These are phyloP conservation scores for Bombus terrestris DNA, from an alignment of 1,140 invertebrate genomes.

Conservation along the genomic window DNA sequence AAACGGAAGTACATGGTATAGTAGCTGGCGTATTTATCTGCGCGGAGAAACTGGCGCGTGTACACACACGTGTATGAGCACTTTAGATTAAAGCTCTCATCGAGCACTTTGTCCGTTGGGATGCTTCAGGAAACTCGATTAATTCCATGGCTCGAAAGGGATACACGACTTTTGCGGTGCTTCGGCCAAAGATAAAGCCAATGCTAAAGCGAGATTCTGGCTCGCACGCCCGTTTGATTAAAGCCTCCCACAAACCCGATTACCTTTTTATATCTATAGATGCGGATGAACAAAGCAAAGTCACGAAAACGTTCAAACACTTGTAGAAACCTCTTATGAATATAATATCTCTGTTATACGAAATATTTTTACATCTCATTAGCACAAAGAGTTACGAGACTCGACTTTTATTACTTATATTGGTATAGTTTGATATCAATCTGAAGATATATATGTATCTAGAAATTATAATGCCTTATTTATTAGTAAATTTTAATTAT, in stretches of 20 bases:
- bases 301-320: not conserved
- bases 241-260: constrained; percentile 50
- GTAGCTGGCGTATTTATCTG: constrained; percentile 5
- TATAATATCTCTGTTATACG: not conserved
- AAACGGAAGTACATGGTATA: not conserved
- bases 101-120: constrained; percentile 59
- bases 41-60: constrained; percentile 1
- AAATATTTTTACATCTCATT: not conserved
- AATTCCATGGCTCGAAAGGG: constrained; percentile 49
- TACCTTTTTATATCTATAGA: constrained; percentile 47
- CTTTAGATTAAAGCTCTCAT: constrained; percentile 63
- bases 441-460: no score
- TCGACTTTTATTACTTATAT: no score
- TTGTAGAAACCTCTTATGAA: not conserved
- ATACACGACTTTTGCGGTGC: constrained; percentile 66
- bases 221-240: constrained; percentile 44
- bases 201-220: constrained; percentile 43
- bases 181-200: constrained; percentile 58
- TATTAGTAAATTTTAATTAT: no score
- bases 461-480: no score
- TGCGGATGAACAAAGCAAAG: not conserved
- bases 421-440: no score
- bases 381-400: no score
- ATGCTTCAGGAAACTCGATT: constrained; percentile 57
- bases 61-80: constrained; percentile 34